These are phyloP conservation scores for Tolmerus cingulatus DNA, from an alignment of 2,888 invertebrate genomes.

Conservation along the genomic window DNA sequence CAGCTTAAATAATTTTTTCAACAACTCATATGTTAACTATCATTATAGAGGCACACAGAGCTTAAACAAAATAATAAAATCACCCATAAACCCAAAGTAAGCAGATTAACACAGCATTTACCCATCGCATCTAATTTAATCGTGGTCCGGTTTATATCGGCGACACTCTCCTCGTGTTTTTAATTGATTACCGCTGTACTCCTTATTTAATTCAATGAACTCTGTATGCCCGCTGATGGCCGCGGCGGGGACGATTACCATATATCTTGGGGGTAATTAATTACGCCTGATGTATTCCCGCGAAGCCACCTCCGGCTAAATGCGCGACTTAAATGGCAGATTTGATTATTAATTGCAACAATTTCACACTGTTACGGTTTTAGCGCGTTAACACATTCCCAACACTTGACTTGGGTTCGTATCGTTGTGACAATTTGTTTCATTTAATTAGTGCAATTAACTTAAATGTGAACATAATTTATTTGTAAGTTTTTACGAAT, in stretches of 20 bases:
- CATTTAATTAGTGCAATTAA: slow-evolving; percentile 38
- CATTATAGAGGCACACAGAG: not conserved
- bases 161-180: slow-evolving; percentile 4
- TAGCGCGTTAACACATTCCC: slow-evolving; percentile 19
- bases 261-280: slow-evolving; percentile 40
- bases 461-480: slow-evolving; percentile 29
- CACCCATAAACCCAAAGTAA: not conserved
- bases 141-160: not conserved
- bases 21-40: not conserved
- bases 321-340: slow-evolving; percentile 32
- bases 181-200: slow-evolving; percentile 30
- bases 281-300: slow-evolving; percentile 30
- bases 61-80: not conserved
- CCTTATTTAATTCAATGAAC: slow-evolving; percentile 35
- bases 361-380: slow-evolving; percentile 38
- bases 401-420: slow-evolving; percentile 20
- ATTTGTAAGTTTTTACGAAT: not conserved
- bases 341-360: slow-evolving; percentile 40
- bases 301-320: slow-evolving; percentile 22
- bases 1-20: not conserved
- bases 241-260: slow-evolving; percentile 33
- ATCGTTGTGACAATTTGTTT: slow-evolving; percentile 39
- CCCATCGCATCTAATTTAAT: slow-evolving; percentile 20
- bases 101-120: slow-evolving; percentile 25
- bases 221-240: slow-evolving; percentile 18